Percentiles rank a stretch among this genome's conserved stretches.
Conservation (phyloP, 2,113 vertebrate genomes). For the Lepisosteus oculatus region DNA sequence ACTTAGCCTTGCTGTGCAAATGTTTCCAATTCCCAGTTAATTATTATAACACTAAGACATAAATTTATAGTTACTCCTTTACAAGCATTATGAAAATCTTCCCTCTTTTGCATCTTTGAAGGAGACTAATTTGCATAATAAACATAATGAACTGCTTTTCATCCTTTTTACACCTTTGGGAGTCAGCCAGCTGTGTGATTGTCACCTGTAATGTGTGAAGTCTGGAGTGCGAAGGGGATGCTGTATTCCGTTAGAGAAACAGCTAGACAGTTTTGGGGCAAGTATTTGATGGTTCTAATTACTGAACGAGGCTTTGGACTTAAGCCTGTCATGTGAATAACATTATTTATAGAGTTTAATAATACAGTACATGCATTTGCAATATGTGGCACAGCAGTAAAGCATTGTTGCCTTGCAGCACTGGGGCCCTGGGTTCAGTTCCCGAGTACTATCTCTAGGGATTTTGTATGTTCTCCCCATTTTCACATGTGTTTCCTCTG, state of each 20-base stretch:
- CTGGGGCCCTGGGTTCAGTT: no score
- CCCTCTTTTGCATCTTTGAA: slow-evolving; percentile 47
- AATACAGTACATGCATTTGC: no score
- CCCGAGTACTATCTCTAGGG: no score
- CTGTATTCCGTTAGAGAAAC: neutral
- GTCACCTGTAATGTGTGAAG: neutral
- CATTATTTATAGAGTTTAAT: no score
- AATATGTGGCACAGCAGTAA: no score
- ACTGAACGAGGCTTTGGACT: neutral
- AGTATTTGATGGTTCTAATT: neutral
- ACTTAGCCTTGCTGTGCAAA: slow-evolving; percentile 4
- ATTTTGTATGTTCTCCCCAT: no score
- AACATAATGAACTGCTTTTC: slow-evolving; percentile 39
- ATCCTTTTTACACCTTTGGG: slow-evolving; percentile 1
- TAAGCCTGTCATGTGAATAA: no score
- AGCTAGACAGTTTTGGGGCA: neutral
- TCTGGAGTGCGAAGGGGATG: neutral
- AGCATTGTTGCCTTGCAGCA: no score
- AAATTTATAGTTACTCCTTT: slow-evolving; percentile 38
- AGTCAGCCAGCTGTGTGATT: neutral
- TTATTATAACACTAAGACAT: slow-evolving; percentile 12
- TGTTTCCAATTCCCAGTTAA: slow-evolving; percentile 13
- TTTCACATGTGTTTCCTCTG: no score
- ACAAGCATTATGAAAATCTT: slow-evolving; percentile 62
- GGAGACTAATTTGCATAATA: slow-evolving; percentile 57